Base-by-base conservation (phyloP, 2,888 invertebrate genomes). In the Trachelus tabidus region DNA sequence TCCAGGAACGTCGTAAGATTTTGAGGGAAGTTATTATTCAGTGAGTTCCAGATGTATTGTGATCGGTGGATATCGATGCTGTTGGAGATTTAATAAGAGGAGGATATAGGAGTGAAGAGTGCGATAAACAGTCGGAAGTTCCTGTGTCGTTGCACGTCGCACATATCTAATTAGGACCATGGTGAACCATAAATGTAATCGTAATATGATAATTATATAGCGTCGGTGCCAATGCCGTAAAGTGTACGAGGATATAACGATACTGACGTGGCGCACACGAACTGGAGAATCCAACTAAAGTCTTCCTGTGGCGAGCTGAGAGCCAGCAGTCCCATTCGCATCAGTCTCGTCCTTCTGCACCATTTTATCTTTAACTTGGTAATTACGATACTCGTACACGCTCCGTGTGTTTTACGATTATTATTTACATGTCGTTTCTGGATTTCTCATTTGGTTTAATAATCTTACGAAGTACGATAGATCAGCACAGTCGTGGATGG, bases 151-250 rank as follows among this genome's bases (percentile, higher is more conserved):
- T 71, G 71, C 31, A 15, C 71, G 33, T 56, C 31, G 71, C 71
- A 82, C 79, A 80, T 82, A 83, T 86, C 88, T 87, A 88, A 88
- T 88, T 87, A 84, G 83, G 85, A 81, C 79, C 85, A 82, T 75
- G 82, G 78, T 79, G 79, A 82, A 81, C 80, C 84, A 82, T 87
- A 86, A 89, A 85, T 81, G 82, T 87, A 88, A 88, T 88, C 85
- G 86, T 87, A 88, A 87, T 89, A 87, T 84, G 87, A 87, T 89
- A 87, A 88, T 89, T 87, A 83, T 83, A 85, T 83, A 77, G 80
- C 81, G 79, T 79, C 77, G 79, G 78, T 77, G 78, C 69, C 71
- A 75, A 78, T 81, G 78, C 77, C 80, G 73, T 82, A 76, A 80
- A 82, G 77, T 73, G 77, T 75, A 68, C 15, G 23, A 23, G 23